Percentiles rank a stretch among this genome's conserved stretches.
These are phyloP conservation scores for Periplaneta americana DNA, from an alignment of 1,140 invertebrate species.

Conservation along the genomic window DNA sequence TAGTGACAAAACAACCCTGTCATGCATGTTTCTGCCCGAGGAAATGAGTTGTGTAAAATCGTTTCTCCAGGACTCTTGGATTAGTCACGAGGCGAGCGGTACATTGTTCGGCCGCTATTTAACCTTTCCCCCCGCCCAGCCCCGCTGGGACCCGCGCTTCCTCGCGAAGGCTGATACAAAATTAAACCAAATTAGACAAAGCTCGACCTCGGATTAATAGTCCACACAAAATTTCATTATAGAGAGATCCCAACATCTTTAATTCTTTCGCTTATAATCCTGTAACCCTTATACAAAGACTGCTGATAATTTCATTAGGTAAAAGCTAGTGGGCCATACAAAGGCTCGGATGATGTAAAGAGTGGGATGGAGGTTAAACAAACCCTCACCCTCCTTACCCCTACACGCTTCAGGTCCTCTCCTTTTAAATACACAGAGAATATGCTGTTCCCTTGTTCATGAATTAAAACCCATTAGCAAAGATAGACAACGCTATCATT, in stretches of 20 bases:
- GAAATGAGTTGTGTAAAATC: not conserved
- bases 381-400: not conserved
- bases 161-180: slow-evolving; percentile 7
- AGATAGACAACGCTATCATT: not conserved
- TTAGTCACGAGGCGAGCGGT: too few relatives aligned
- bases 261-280: slow-evolving; percentile 12
- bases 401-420: not conserved
- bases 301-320: slow-evolving; percentile 13
- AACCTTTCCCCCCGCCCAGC: not conserved
- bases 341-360: slow-evolving; percentile 1
- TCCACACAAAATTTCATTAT: slow-evolving; percentile 15
- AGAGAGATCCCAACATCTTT: slow-evolving; percentile 4
- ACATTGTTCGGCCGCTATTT: not conserved
- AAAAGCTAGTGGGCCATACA: slow-evolving; percentile 6
- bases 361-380: not conserved
- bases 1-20: not conserved
- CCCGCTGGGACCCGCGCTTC: not conserved
- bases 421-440: slow-evolving; percentile 5
- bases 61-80: not conserved
- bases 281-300: not conserved
- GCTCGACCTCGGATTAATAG: slow-evolving; percentile 14
- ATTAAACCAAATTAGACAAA: slow-evolving; percentile 18
- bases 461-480: not conserved
- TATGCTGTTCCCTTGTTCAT: not conserved
- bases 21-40: not conserved